Base-by-base conservation (phyloP, 2,888 invertebrate genomes). In the Tipula helvola region DNA sequence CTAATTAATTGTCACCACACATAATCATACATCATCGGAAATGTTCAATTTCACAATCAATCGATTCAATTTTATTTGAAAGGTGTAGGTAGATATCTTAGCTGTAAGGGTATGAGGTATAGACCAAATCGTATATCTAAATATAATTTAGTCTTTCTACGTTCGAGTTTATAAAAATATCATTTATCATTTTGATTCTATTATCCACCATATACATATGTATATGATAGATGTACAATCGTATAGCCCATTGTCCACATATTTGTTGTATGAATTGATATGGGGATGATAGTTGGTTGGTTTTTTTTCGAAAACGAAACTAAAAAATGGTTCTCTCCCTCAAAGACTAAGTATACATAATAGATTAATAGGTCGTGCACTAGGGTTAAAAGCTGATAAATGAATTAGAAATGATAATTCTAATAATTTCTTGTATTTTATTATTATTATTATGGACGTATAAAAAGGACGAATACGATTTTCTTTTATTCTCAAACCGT, bases 341-440 rank as follows among this genome's bases (percentile, higher is more conserved):
- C 52, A 3, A 52, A 12, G 47, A n/a, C 5, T 57, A 57, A 8
- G 18, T 28, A 10, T 5, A 84, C 16, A 39, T 84, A 18, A 85
- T 85, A 44, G 85, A 85, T 85, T 85, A 85, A 42, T 44, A 39
- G 85, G 39, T 85, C 85, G 42, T 18, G 39, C 42, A 42, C 85
- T 44, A 85, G 85, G 85, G 85, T 85, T 85, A 85, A 85, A 85
- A 85, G 42, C 85, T 85, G 85, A 85, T 85, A 85, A 85, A 85
- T 85, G 85, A 85, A 84, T 84, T 84, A 84, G 16, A 39, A 84
- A 71, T 71, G 71, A 71, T 71, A 71, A 71, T 71, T 71, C 71
- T 71, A 71, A 71, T 71, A 71, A 71, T 71, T 71, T 71, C 28
- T 2, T 18, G 0, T 10, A 71, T 71, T 71, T 71, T 71, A 71